phyloP scores from a whole-genome alignment of 2,113 vertebrate species.

The Malurus melanocephalus region DNA sequence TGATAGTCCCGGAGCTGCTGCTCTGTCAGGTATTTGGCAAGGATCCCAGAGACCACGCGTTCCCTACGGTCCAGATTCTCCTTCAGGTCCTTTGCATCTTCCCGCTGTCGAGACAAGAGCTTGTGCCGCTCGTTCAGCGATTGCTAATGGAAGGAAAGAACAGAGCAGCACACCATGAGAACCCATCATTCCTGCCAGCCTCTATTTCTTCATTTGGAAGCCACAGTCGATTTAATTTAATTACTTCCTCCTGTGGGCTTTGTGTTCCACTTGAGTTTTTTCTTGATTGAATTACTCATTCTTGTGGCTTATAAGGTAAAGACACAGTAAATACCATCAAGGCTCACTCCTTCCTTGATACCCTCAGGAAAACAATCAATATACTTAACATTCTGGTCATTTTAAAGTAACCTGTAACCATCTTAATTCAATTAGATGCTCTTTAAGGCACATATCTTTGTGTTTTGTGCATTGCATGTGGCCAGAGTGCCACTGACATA shows the following conservation, averaged over 20 bases:
- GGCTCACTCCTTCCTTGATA: background rate
- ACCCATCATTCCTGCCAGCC: background rate
- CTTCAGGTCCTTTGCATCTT: conserved; percentile 92
- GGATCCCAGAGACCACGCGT: conserved; percentile 80
- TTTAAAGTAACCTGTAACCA: background rate
- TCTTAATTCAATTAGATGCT: background rate
- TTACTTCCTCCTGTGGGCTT: conserved; percentile 39
- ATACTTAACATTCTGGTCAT: background rate
- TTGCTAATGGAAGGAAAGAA: conserved; percentile 63
- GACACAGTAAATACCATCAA: background rate
- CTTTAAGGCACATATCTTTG: background rate
- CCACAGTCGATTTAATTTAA: background rate
- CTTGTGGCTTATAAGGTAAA: conserved; percentile 20
- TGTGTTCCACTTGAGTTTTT: background rate
- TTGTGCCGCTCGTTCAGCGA: conserved; percentile 84
- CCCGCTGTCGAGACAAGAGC: conserved; percentile 85
- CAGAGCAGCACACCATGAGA: conserved; percentile 18
- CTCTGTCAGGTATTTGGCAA: conserved; percentile 77
- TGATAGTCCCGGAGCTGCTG: conserved; percentile 82
- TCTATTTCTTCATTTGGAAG: conserved; percentile 23
- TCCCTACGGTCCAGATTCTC: conserved; percentile 91
- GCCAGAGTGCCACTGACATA: background rate
- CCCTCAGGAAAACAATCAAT: background rate
- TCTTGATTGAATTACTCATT: background rate
- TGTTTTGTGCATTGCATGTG: background rate